A percentile compares a stretch with the other conserved stretches of the same genome.
phyloP scores from a whole-genome alignment of 2,797 vertebrate species.

The Anguilla marmorata region DNA sequence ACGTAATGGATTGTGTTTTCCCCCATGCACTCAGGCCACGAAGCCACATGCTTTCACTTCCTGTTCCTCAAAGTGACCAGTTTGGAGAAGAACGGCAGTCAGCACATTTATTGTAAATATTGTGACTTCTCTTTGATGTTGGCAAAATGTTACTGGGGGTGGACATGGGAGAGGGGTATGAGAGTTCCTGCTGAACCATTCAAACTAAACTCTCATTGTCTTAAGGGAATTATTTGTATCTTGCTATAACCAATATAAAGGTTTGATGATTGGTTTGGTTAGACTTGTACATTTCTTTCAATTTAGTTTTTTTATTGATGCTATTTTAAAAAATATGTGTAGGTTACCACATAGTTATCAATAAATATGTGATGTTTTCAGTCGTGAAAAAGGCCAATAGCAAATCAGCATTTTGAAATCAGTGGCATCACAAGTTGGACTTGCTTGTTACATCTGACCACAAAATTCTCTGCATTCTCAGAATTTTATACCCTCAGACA shows the following conservation, averaged over 20 bases:
- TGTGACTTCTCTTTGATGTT: background rate
- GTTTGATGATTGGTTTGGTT: background rate
- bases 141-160: background rate
- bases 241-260: background rate
- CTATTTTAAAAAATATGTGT: background rate
- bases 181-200: background rate
- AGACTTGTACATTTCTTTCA: background rate
- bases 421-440: background rate
- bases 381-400: background rate
- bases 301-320: background rate
- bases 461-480: background rate
- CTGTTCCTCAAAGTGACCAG: constrained; percentile 27
- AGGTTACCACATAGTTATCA: background rate
- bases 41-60: constrained; percentile 26
- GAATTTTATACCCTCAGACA: background rate
- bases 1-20: constrained; percentile 16
- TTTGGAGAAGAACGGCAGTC: background rate
- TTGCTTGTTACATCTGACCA: background rate
- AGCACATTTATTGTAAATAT: background rate
- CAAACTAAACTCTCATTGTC: background rate
- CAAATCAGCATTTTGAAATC: background rate
- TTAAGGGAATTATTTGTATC: background rate
- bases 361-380: background rate
- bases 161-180: background rate
- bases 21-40: background rate